Evolutionary conservation across 2,113 vertebrate genomes (phyloP), one percentile per base, ranked within the genome.

Genomic region (Gallinago paraguaiae): DNA sequence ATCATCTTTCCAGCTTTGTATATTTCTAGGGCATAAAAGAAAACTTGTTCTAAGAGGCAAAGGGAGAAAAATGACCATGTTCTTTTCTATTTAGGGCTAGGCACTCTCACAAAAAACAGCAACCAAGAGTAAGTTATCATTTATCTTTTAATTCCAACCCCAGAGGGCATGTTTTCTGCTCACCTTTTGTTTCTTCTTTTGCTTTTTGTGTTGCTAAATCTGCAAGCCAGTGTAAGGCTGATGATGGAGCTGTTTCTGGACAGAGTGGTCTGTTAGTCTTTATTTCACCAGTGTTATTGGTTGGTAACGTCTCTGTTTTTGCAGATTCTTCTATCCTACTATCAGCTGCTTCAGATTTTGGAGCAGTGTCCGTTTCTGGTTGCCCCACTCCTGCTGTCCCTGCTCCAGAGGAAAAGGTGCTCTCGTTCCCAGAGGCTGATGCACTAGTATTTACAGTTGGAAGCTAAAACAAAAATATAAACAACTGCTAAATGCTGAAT

Each of bases 141-240:
- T 67, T 74, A 27, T 57, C 51, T 88, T 65, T 82, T 70, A 15
- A 91, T 43, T 59, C 50, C 39, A 46, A 22, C 10, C 57, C 24
- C 24, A 59, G 16, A 92, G 5, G 10, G 27, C 18, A 51, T 12
- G n/a, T 83, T 35, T 72, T 90, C n/a, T 77, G 39, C 96, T 97
- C 56, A 99, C 99, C 99, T 98, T 99, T 99, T 53, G 99, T 99
- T 97, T 99, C 99, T 96, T 99, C 99, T 98, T 99, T 99, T 60
- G 99, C 99, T 95, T 99, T 99, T 71, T 99, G 99, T 2, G 99
- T 99, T 94, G 99, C 99, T 97, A 99, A 97, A 97, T 99, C 99
- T 46, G 99, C 99, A 95, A 99, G 97, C 99, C 99, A 99, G 96
- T 99, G 99, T 84, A 99, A 98, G 86, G 99, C 99, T 51, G 99